Evolutionary conservation across 2,797 vertebrate genomes (phyloP), one percentile per base, ranked within the genome.

Genomic region (Remorina albescens): DNA sequence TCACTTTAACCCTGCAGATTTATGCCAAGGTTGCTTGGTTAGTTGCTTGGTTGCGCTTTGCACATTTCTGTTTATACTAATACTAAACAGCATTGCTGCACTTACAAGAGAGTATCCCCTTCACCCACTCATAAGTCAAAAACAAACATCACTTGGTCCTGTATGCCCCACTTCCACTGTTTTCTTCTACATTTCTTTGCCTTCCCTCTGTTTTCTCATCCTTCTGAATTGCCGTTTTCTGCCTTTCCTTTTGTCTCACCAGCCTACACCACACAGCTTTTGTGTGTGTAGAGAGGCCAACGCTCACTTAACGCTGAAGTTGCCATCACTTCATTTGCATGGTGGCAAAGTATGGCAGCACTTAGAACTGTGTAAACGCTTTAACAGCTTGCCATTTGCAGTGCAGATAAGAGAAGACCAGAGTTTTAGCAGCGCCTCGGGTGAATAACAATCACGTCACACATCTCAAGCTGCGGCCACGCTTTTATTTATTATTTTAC

Each of bases 301-400:
- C 37, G 37, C 85, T 85, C 75, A 62, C 76, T 85, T 82, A 65
- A 59, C 62, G 2, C 74, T 46, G 67, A 46, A 80, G 73, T 80
- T 88, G 73, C 80, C 84, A 71, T 72, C 86, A 81, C 81, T 88
- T 88, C 23, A 85, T 91, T 86, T 91, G 76, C 84, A 64, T 63
- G 37, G 53, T 77, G 68, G 67, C 61, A 58, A 69, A 81, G 73
- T 85, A 80, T 82, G 57, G 61, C 71, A 36, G 34, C 78, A 80
- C 76, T 85, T 74, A 57, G 63, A 65, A 21, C 59, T 39, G 69
- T 62, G 81, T 62, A 85, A 88, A 78, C 53, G 59, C 60, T 85
- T 82, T 74, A 87, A 79, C 83, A 82, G 80, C 39, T 70, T 80
- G 62, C 57, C 26, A 47, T 82, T 83, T 74, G 44, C 62, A 19